Percentiles rank a stretch among this genome's conserved stretches.
phyloP scores from a whole-genome alignment of 2,888 invertebrate species.

The Melikaiella ostensackeni region DNA sequence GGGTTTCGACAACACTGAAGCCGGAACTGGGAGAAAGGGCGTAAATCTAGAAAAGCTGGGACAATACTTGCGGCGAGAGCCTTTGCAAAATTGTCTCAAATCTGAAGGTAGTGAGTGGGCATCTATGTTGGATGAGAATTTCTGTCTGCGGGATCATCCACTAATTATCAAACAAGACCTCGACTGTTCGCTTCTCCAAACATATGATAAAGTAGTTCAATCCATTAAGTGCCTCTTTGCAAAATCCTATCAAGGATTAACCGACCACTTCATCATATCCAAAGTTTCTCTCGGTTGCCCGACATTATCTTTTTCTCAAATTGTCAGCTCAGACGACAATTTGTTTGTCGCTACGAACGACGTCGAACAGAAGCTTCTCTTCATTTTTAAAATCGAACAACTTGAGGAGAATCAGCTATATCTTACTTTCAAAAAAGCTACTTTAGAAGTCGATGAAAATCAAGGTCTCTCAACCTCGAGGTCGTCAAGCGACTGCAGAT shows the following conservation, averaged over 20 bases:
- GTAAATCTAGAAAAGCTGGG: constrained; percentile 92
- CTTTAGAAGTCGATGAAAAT: constrained; percentile 65
- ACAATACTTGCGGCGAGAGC: constrained; percentile 84
- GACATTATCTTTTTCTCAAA: constrained; percentile 64
- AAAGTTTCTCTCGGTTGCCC: constrained; percentile 58
- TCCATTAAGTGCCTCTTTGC: constrained; percentile 85
- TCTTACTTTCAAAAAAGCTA: constrained; percentile 59
- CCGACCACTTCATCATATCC: constrained; percentile 79
- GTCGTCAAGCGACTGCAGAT: constrained; percentile 65
- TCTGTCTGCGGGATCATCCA: constrained; percentile 84
- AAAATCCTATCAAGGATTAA: constrained; percentile 82
- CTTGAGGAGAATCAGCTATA: constrained; percentile 42
- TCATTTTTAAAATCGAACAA: constrained; percentile 66
- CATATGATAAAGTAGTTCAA: constrained; percentile 85
- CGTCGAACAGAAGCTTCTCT: constrained; percentile 63
- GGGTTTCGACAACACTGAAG: constrained; percentile 84
- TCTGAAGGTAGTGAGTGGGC: constrained; percentile 88
- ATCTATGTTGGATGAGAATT: constrained; percentile 85
- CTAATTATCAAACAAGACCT: constrained; percentile 87
- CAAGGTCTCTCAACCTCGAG: constrained; percentile 63
- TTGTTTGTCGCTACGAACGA: constrained; percentile 67
- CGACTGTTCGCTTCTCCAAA: constrained; percentile 88
- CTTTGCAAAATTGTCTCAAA: constrained; percentile 84
- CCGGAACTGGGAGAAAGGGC: constrained; percentile 71
- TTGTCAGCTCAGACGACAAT: constrained; percentile 63